phyloP scores from a whole-genome alignment of 1,140 invertebrate species.

The Sesamia nonagrioides region DNA sequence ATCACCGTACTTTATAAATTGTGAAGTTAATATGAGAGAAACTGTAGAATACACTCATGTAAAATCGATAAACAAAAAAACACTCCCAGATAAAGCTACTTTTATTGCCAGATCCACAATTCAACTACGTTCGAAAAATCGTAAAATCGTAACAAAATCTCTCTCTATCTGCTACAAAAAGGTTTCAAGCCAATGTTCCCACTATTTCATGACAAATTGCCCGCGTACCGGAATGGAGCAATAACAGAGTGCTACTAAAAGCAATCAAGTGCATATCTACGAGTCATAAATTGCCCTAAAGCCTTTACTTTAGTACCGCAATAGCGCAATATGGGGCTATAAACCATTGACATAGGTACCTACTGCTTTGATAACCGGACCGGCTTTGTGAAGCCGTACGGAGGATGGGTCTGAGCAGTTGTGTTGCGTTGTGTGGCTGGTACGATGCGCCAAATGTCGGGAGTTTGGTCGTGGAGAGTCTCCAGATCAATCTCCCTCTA shows the following conservation, averaged over 20 bases:
- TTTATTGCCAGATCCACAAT: slow-evolving; percentile 1
- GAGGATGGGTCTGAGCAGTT: too few relatives aligned
- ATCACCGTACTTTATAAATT: too few relatives aligned
- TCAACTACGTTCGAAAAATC: background rate
- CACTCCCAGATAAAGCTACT: background rate
- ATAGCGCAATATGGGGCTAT: slow-evolving; percentile 37
- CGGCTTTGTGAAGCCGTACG: too few relatives aligned
- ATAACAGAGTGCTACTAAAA: slow-evolving; percentile 34
- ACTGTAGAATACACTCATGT: too few relatives aligned
- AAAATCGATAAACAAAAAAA: too few relatives aligned
- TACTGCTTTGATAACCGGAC: slow-evolving; percentile 43
- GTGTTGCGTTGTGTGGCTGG: too few relatives aligned
- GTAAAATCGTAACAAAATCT: background rate
- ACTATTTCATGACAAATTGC: background rate
- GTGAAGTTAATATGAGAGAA: background rate
- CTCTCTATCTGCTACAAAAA: background rate
- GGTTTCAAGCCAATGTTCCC: slow-evolving; percentile 1
- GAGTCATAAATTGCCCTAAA: slow-evolving; percentile 57
- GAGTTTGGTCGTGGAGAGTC: too few relatives aligned
- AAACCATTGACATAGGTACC: slow-evolving; percentile 47
- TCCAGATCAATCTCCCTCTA: too few relatives aligned
- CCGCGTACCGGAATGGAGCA: background rate
- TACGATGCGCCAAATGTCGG: too few relatives aligned
- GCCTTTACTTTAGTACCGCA: slow-evolving; percentile 25
- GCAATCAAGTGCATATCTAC: slow-evolving; percentile 27